Conservation (phyloP, 2,888 invertebrate species). For the Perizoma flavofasciatum region DNA sequence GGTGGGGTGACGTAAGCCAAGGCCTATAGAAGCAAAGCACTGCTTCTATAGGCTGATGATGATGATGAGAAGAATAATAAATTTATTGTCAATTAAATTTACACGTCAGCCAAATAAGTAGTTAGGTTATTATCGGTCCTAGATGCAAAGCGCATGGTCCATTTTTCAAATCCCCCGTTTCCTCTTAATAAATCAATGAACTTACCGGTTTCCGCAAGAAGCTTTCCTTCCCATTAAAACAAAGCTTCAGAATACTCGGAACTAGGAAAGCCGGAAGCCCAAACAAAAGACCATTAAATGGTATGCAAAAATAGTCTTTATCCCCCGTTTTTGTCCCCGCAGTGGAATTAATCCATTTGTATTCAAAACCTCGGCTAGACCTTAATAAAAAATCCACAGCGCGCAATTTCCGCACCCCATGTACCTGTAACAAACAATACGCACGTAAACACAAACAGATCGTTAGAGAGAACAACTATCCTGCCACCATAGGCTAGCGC, state of each 20-base stretch:
- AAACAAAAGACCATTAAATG: slow-evolving; percentile 29
- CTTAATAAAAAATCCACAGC: slow-evolving; percentile 35
- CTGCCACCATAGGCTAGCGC: slow-evolving; percentile 4
- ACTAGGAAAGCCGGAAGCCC: slow-evolving; percentile 21
- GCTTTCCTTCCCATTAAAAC: slow-evolving; percentile 13
- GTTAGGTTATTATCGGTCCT: no score
- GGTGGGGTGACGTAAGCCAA: no score
- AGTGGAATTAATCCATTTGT: slow-evolving; percentile 39
- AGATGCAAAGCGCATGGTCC: no score
- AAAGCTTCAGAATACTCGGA: slow-evolving; percentile 21
- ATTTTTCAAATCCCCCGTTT: no score
- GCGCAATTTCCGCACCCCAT: slow-evolving; percentile 47
- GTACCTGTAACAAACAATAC: slow-evolving; percentile 72
- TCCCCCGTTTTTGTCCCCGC: slow-evolving; percentile 25
- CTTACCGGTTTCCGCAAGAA: slow-evolving; percentile 8
- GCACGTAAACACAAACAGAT: slow-evolving; percentile 57
- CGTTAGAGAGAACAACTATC: slow-evolving; percentile 48
- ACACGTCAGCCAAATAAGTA: no score
- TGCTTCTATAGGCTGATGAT: no score
- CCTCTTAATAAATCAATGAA: slow-evolving; percentile 1
- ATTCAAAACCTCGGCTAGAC: slow-evolving; percentile 40
- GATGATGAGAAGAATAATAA: no score
- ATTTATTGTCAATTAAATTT: no score
- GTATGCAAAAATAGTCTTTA: slow-evolving; percentile 30
- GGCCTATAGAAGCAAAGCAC: no score